Base-by-base conservation (phyloP, 2,888 invertebrate genomes). In the Orthosia gothica region DNA sequence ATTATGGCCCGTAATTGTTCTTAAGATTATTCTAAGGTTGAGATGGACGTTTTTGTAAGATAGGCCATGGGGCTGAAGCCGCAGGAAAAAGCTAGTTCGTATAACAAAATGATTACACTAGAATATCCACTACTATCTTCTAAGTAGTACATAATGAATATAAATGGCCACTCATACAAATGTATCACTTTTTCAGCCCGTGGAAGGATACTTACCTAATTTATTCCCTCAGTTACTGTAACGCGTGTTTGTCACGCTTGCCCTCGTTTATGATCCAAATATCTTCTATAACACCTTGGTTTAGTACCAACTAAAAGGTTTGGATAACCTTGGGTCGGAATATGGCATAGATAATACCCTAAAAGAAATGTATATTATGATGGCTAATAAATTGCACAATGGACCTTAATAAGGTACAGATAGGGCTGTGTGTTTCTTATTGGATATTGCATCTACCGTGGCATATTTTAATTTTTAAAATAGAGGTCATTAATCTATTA, bases 221-320 rank as follows among this genome's bases (percentile, higher is more conserved):
- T 65, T 76, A 81, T 82, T 72, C 69, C 47, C 57, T 32, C 57
- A 54, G 64, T 75, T 64, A 52, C 58, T 47, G 32, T 74, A 75
- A 85, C 67, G 72, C 32, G 59, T 71, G 74, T 83, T 79, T 71
- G 73, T 69, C 73, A 77, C 80, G 74, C 70, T 59, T 62, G 59
- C 45, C 23, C 9, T 76, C 32, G 32, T 77, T 75, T 67, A 62
- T 67, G 54, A 26, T 54, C 55, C 12, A 26, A 64, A 68, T 50
- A 32, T 81, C 3, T 65, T 59, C 47, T 40, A 76, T 45, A 32
- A 47, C 57, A 65, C 71, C 57, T 70, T 67, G 26, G 54, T 59
- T 76, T 54, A 79, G 61, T 66, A n/a, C 12, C 23, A 45, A 66
- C 15, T 55, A 54, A 54, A 40, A 50, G 50, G 23, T 54, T 58